Evolutionary conservation across 2,113 vertebrate genomes (phyloP).

Genomic region (Todiramphus chloris): DNA sequence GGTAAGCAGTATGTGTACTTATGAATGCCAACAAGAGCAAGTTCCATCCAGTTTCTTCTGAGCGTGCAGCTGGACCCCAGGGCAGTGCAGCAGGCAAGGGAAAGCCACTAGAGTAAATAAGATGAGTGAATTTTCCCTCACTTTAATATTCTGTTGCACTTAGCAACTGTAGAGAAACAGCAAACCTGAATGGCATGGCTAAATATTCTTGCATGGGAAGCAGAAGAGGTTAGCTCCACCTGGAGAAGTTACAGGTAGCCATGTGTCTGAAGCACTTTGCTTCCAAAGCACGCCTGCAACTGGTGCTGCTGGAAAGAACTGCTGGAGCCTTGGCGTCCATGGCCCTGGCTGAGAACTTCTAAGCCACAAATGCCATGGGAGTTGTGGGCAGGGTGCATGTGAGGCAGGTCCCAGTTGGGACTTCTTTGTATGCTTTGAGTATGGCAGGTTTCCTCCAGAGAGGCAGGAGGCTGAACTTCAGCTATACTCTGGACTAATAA

Average conservation of each 20-base stretch:
- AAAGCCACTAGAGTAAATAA: background rate
- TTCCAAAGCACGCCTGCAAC: background rate
- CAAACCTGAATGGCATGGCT: background rate
- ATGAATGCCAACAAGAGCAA: background rate
- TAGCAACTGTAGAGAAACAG: background rate
- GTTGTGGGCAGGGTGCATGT: fast-evolving
- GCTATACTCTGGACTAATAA: background rate
- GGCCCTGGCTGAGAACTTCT: background rate
- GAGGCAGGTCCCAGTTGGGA: background rate
- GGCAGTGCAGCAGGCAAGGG: background rate
- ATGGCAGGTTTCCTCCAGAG: background rate
- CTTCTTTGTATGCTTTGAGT: background rate
- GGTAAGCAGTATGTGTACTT: background rate
- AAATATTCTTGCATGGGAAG: background rate
- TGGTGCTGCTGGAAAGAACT: background rate
- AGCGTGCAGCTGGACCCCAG: background rate
- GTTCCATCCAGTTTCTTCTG: background rate
- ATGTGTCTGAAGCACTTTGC: background rate
- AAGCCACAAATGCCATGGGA: fast-evolving
- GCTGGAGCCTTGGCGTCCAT: fast-evolving
- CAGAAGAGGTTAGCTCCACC: background rate
- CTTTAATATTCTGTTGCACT: background rate
- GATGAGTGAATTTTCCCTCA: fast-evolving
- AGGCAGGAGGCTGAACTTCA: background rate
- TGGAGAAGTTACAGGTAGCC: background rate